These are phyloP conservation scores for Tetranychus piercei DNA, from an alignment of 2,888 invertebrate genomes.

Conservation along the genomic window DNA sequence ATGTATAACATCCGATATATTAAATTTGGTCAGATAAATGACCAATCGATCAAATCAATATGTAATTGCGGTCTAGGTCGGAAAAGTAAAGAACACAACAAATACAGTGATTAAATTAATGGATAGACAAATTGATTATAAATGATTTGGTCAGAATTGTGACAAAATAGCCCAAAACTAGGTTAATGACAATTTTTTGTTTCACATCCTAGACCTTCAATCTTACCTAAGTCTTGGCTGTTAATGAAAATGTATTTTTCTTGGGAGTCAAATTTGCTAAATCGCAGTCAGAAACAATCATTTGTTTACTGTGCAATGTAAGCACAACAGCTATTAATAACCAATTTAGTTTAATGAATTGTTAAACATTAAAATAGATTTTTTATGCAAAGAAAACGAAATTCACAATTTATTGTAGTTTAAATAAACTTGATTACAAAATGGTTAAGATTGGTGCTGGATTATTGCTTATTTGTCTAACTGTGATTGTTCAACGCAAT, in stretches of 20 bases:
- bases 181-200: neutral
- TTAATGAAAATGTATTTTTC: neutral
- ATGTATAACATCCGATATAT: no score
- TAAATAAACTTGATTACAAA: neutral
- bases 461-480: neutral
- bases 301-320: neutral
- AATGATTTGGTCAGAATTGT: neutral
- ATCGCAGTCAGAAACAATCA: neutral
- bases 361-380: no score
- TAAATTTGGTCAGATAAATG: no score
- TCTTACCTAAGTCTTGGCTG: neutral
- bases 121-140: neutral
- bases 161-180: neutral
- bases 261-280: neutral
- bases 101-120: neutral
- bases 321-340: no score
- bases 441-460: neutral
- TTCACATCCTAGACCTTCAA: neutral
- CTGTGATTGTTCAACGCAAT: neutral
- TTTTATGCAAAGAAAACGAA: no score
- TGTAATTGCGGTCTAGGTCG: no score
- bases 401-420: neutral
- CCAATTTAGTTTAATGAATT: no score
- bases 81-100: no score
- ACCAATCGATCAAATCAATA: no score